Conservation (phyloP, 2,797 vertebrate species). For the Clarias platycephalus region DNA sequence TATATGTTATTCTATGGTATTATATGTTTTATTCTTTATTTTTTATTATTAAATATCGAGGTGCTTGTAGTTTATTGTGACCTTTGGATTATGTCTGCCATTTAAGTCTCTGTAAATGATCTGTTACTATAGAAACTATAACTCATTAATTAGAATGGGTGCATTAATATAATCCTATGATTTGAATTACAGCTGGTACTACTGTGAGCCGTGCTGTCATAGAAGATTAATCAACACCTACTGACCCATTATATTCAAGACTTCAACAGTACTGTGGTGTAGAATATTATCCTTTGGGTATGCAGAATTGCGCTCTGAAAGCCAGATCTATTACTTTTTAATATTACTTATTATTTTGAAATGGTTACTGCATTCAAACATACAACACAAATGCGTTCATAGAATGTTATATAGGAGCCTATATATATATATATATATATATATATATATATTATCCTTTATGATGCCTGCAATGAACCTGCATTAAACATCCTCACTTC, state of each 20-base stretch:
- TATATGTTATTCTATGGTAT: neutral
- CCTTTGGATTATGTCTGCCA: neutral
- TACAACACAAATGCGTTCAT: neutral
- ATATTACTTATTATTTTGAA: neutral
- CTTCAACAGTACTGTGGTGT: neutral
- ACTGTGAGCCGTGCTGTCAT: neutral
- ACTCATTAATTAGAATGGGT: constrained; percentile 7
- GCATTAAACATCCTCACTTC: neutral
- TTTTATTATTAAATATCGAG: neutral
- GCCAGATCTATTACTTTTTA: neutral
- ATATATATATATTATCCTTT: neutral
- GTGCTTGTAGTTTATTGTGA: neutral
- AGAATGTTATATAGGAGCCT: neutral
- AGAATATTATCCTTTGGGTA: neutral
- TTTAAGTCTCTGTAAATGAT: neutral
- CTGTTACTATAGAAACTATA: neutral
- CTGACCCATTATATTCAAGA: neutral
- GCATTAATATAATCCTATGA: neutral
- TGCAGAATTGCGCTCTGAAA: neutral
- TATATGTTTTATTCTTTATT: neutral
- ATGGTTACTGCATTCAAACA: neutral
- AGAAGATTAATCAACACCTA: neutral
- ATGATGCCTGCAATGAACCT: neutral
- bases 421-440: no score
- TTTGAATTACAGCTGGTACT: neutral